Percentiles rank a stretch among this genome's conserved stretches.
phyloP scores from a whole-genome alignment of 2,113 vertebrate species.

The Cervus canadensis region DNA sequence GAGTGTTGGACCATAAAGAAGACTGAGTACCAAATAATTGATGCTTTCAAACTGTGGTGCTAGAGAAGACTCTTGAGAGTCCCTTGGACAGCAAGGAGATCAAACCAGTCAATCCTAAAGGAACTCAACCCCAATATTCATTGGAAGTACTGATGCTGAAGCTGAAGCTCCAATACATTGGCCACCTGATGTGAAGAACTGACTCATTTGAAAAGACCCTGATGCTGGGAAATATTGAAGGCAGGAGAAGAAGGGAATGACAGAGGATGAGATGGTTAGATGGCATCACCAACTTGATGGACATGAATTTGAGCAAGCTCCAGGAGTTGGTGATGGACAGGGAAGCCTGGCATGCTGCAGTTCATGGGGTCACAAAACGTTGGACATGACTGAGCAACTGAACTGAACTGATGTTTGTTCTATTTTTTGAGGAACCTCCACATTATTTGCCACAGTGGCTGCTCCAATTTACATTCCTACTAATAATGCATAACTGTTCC shows the following conservation, averaged over 20 bases:
- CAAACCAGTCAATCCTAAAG: background rate
- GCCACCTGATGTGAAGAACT: background rate
- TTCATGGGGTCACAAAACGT: background rate
- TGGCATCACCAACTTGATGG: background rate
- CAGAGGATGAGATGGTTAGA: background rate
- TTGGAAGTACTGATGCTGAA: background rate
- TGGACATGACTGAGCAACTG: background rate
- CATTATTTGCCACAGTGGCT: background rate
- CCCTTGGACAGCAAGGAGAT: background rate
- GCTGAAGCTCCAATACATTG: background rate
- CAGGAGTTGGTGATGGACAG: background rate
- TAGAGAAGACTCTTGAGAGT: background rate
- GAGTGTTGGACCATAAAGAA: background rate
- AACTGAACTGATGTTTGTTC: background rate
- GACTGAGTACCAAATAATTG: background rate
- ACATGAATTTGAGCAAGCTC: background rate
- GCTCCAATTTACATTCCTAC: background rate
- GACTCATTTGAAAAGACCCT: background rate
- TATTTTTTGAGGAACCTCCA: background rate
- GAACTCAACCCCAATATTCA: background rate
- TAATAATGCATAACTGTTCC: background rate
- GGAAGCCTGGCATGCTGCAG: background rate
- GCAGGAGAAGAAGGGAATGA: accelerated
- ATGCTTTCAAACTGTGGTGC: background rate
- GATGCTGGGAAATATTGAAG: background rate